Percentiles rank a stretch among this genome's conserved stretches.
phyloP scores from a whole-genome alignment of 1,140 invertebrate genomes.

The Conus betulinus region DNA sequence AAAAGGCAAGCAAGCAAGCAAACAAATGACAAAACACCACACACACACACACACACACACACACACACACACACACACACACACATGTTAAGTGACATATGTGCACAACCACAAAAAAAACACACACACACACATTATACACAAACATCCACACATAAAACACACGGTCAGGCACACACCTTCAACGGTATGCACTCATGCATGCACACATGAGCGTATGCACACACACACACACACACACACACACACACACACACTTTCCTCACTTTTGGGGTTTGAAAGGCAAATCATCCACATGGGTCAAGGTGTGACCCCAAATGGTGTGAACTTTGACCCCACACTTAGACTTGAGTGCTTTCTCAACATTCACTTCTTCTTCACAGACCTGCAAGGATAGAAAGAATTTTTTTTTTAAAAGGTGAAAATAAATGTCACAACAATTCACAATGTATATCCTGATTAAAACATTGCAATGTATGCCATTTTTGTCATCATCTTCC shows the following conservation, averaged over 20 bases:
- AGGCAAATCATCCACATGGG: constrained; percentile 74
- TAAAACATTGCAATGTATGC: too few relatives aligned
- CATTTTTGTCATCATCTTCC: too few relatives aligned
- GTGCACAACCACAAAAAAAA: not conserved
- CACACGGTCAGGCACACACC: not conserved
- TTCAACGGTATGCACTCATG: not conserved
- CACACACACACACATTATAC: not conserved
- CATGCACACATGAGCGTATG: not conserved
- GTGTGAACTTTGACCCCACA: constrained; percentile 63
- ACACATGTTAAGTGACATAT: not conserved
- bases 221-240: not conserved
- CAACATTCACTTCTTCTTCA: constrained; percentile 74
- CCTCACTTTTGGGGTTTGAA: constrained; percentile 65
- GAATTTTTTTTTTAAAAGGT: not conserved
- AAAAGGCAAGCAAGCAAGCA: constrained; percentile 20
- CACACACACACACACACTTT: not conserved
- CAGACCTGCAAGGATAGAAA: constrained; percentile 57
- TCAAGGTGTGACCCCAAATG: constrained; percentile 74
- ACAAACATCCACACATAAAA: not conserved
- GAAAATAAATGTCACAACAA: too few relatives aligned
- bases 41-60: constrained; percentile 1
- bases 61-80: not conserved
- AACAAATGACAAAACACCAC: not conserved
- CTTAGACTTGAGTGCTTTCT: constrained; percentile 58
- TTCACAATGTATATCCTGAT: too few relatives aligned